Evolutionary conservation across 2,888 invertebrate species (phyloP).

Genomic region (Agapostemon virescens): DNA sequence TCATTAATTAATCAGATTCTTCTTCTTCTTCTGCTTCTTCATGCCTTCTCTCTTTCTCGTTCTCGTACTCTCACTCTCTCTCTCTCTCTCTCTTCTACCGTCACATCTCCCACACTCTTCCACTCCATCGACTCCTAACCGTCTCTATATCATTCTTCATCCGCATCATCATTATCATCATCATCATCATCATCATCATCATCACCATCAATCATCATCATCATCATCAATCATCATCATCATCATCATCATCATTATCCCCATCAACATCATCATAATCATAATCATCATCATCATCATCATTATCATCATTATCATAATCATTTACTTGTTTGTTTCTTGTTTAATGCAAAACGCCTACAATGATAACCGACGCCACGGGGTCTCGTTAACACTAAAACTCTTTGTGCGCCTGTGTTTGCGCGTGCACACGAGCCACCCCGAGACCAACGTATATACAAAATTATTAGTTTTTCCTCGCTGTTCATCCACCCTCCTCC

Average conservation of each 20-base stretch:
- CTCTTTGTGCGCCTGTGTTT: slow-evolving; percentile 73
- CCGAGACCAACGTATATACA: slow-evolving; percentile 80
- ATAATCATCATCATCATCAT: background rate
- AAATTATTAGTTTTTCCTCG: slow-evolving; percentile 69
- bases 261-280: background rate
- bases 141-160: background rate
- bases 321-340: slow-evolving; percentile 10
- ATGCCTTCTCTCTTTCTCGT: slow-evolving; percentile 53
- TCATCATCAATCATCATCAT: background rate
- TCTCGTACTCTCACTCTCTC: slow-evolving; percentile 51
- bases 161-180: background rate
- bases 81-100: slow-evolving; percentile 3
- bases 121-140: background rate
- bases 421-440: slow-evolving; percentile 78
- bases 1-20: slow-evolving; percentile 74
- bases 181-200: background rate
- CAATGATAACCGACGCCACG: slow-evolving; percentile 77
- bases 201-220: background rate
- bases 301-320: slow-evolving; percentile 13
- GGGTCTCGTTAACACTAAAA: slow-evolving; percentile 66
- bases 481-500: slow-evolving; percentile 45
- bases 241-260: background rate
- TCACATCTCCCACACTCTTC: slow-evolving; percentile 26
- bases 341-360: slow-evolving; percentile 78
- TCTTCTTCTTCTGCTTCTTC: slow-evolving; percentile 29